Percentiles rank a stretch among this genome's conserved stretches.
Conservation (phyloP, 2,888 invertebrate genomes). For the Cryptophagus acutangulus region DNA sequence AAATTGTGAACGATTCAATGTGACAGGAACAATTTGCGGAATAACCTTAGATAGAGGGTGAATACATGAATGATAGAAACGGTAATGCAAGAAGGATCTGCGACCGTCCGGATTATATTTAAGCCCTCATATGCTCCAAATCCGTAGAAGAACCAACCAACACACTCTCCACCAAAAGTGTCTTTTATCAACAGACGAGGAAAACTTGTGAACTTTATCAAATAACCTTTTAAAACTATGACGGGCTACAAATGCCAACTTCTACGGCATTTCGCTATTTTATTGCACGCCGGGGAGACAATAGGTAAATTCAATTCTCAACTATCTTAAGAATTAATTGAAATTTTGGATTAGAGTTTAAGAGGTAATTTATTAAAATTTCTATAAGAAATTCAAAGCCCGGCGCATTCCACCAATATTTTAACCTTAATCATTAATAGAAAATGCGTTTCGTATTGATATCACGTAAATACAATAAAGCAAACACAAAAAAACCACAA, state of each 20-base stretch:
- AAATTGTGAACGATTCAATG: slow-evolving; percentile 40
- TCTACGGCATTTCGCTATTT: too few species aligned
- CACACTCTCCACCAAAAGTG: neutral
- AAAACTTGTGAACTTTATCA: slow-evolving; percentile 23
- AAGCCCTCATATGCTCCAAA: slow-evolving; percentile 33
- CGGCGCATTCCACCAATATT: too few species aligned
- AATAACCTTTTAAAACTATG: slow-evolving; percentile 23
- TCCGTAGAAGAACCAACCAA: slow-evolving; percentile 18
- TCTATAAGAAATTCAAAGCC: too few species aligned
- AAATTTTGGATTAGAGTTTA: too few species aligned
- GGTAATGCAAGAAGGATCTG: slow-evolving; percentile 38
- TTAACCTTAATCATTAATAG: too few species aligned
- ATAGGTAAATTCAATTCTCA: too few species aligned
- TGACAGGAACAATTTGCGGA: slow-evolving; percentile 44
- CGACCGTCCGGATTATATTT: slow-evolving; percentile 37
- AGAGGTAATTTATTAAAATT: too few species aligned
- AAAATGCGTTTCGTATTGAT: too few species aligned
- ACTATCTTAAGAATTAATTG: too few species aligned
- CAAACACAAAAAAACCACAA: slow-evolving; percentile 16
- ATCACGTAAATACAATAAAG: slow-evolving; percentile 24
- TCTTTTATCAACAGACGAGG: slow-evolving; percentile 5
- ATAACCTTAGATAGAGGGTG: slow-evolving; percentile 40
- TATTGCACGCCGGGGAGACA: too few species aligned
- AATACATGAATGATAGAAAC: slow-evolving; percentile 45
- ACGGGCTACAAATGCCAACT: too few species aligned